Conservation (phyloP, 2,888 invertebrate genomes). For the Sericinus montela region DNA sequence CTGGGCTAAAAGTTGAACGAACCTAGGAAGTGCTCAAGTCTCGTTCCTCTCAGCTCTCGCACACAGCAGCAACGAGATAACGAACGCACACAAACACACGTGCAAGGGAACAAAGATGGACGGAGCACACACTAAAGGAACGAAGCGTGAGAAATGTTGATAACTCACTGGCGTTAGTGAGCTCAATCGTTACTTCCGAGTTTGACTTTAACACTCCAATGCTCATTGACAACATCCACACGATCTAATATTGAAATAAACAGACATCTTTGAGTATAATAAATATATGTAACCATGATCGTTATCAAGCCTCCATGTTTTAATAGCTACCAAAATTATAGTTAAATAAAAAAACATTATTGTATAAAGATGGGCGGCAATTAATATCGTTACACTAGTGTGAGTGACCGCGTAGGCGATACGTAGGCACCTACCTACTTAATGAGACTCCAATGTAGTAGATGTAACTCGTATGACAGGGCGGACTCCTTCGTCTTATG, state of each 20-base stretch:
- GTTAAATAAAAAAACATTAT: constrained; percentile 33
- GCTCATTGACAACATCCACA: background rate
- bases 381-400: constrained; percentile 41
- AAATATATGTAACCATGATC: too few relatives aligned
- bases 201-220: constrained; percentile 30
- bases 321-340: background rate
- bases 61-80: constrained; percentile 43
- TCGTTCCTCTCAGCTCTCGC: constrained; percentile 62
- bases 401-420: constrained; percentile 53
- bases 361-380: constrained; percentile 57
- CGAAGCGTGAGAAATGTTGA: constrained; percentile 77
- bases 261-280: too few relatives aligned
- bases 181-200: constrained; percentile 70
- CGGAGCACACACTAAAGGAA: constrained; percentile 54
- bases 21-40: constrained; percentile 65
- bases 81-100: constrained; percentile 35
- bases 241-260: background rate
- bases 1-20: constrained; percentile 80
- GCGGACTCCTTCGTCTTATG: constrained; percentile 51
- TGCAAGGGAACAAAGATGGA: constrained; percentile 50
- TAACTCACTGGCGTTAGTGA: constrained; percentile 73
- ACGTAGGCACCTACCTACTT: constrained; percentile 39
- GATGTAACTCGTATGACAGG: constrained; percentile 50
- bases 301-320: too few relatives aligned
- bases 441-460: constrained; percentile 43